Evolutionary conservation across 2,113 vertebrate genomes (phyloP), one percentile per base, ranked within the genome.

Genomic region (Sisor rabdophorus): DNA sequence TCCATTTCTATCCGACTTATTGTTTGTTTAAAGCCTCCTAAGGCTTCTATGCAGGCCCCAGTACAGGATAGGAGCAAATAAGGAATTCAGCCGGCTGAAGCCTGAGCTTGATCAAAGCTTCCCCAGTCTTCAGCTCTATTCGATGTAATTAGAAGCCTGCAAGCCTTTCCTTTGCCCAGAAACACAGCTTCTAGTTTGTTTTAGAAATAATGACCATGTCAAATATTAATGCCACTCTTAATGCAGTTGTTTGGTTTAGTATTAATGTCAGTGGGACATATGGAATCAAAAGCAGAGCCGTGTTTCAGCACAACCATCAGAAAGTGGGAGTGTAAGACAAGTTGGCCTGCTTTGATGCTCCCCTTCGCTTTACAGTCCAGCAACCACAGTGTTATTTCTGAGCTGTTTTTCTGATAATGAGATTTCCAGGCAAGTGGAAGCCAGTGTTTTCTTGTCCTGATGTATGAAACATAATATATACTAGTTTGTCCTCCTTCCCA

Each of bases 401-500:
- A 85, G 82, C 80, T 83, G 79, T 86, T 80, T 68, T 47, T 52
- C 73, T 75, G 77, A 74, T 86, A 85, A 86, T 85, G 85, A 82
- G 84, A 82, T 85, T 85, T 84, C 82, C 85, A 85, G 84, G 80
- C 82, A 72, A 78, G 82, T 59, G 73, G 30, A 79, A 84, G 71
- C 78, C 56, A 30, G 79, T 80, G 82, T 84, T 84, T 82, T 80
- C 79, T 86, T 82, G 74, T 76, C 56, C 71, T 79, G 75, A 79
- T 75, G 82, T 79, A 79, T 73, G 83, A 85, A 85, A 86, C 82
- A 71, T 52, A 83, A 85, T 76, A 82, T 81, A 22, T 63, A 55
- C 59, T 67, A 68, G 70, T 69, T 69, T 67, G 63, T 68, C 61
- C 78, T 67, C 44, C 55, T 60, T 20, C 60, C 53, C 68, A 59